phyloP scores from a whole-genome alignment of 2,797 vertebrate genomes.

The Hippopotamyrus pictus region DNA sequence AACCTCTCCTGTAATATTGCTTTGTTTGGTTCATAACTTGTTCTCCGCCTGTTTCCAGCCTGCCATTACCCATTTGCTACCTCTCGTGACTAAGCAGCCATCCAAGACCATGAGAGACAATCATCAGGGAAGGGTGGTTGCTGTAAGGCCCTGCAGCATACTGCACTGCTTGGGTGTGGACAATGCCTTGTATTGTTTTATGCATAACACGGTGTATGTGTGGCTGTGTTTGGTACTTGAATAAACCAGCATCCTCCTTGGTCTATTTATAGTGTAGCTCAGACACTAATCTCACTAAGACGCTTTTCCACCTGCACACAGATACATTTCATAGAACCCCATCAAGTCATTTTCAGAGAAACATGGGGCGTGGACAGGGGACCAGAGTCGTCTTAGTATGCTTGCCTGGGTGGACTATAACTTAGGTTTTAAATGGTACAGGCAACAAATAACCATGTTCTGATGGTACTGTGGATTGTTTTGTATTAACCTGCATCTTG shows the following conservation, averaged over 20 bases:
- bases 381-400: background rate
- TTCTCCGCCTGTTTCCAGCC: background rate
- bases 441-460: background rate
- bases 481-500: background rate
- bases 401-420: background rate
- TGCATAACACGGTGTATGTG: background rate
- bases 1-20: background rate
- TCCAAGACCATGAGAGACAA: background rate
- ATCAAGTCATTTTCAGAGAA: conserved; percentile 34
- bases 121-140: background rate
- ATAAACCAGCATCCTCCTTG: background rate
- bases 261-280: conserved; percentile 31
- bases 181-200: background rate
- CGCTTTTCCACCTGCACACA: conserved; percentile 33
- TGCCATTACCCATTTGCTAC: background rate
- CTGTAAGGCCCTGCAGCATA: background rate
- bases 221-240: background rate
- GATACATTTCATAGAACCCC: conserved; percentile 33
- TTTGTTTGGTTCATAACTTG: background rate
- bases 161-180: background rate
- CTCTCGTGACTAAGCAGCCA: background rate
- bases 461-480: background rate
- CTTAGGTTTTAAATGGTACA: background rate
- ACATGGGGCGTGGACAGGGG: conserved; percentile 30
- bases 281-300: conserved; percentile 31